Percentiles rank a stretch among this genome's conserved stretches.
Evolutionary conservation across 1,140 invertebrate species (phyloP).

Genomic region (Drosophila nannoptera): DNA sequence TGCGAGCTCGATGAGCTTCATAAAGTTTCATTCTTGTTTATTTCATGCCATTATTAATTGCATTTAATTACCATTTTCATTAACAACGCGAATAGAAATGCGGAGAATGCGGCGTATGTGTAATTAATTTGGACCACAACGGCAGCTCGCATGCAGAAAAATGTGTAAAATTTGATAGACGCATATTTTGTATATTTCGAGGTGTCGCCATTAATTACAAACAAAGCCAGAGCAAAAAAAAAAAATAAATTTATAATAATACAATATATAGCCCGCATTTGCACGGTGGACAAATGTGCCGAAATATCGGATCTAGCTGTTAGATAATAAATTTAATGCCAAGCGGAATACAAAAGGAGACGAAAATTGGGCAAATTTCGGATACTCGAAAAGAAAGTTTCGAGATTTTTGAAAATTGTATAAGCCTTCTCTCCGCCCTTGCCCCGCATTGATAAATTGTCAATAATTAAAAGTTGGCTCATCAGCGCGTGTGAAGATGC

Average conservation of each 20-base stretch:
- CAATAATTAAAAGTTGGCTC: conserved; percentile 47
- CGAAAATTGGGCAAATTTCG: conserved; percentile 1
- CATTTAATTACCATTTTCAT: not conserved
- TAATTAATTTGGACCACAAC: conserved; percentile 5
- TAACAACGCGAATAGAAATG: not conserved
- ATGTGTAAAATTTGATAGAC: conserved; percentile 11
- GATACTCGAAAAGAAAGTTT: conserved; percentile 20
- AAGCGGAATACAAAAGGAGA: not conserved
- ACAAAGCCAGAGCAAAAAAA: conserved; percentile 21
- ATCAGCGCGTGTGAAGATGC: conserved; percentile 30
- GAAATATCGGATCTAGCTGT: conserved; percentile 10
- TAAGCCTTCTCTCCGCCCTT: conserved; percentile 27
- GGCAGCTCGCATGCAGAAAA: not conserved
- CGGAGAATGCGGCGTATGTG: conserved; percentile 3
- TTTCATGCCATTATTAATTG: too few species aligned
- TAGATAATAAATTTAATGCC: conserved; percentile 24
- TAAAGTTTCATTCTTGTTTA: too few species aligned
- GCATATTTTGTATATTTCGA: conserved; percentile 26
- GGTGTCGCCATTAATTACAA: conserved; percentile 38
- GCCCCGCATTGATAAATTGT: conserved; percentile 39
- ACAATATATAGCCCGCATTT: conserved; percentile 15
- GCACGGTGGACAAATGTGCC: conserved; percentile 24
- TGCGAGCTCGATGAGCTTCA: too few species aligned
- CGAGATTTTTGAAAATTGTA: conserved; percentile 20
- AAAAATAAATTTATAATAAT: conserved; percentile 3